These are phyloP conservation scores for Cataglyphis rosenhaueri DNA, from an alignment of 2,888 invertebrate species.

Conservation along the genomic window DNA sequence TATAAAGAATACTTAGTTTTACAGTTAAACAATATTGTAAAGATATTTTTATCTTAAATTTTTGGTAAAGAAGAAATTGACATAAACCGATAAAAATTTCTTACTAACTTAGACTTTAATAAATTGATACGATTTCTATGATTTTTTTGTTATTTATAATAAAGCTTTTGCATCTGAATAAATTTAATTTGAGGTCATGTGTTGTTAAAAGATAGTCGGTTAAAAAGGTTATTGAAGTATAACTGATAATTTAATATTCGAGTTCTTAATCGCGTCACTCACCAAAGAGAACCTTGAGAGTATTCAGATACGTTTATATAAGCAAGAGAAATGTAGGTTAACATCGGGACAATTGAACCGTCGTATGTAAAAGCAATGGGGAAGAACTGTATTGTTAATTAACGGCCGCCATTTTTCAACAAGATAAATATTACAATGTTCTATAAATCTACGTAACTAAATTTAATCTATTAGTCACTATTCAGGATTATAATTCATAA, in stretches of 20 bases:
- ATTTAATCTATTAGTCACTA: conserved; percentile 19
- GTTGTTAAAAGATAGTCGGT: neutral
- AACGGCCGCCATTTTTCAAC: conserved; percentile 8
- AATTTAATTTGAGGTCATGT: neutral
- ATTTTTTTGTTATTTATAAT: neutral
- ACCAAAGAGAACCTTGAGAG: neutral
- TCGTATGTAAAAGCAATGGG: neutral
- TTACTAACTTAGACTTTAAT: conserved; percentile 2
- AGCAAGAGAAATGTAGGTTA: conserved; percentile 25
- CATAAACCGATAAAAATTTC: conserved; percentile 13
- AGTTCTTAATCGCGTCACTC: neutral
- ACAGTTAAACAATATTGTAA: conserved; percentile 1
- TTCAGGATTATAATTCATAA: conserved; percentile 16
- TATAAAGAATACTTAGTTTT: neutral
- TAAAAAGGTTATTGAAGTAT: neutral
- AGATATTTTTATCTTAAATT: neutral
- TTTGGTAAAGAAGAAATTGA: neutral
- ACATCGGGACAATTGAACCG: neutral
- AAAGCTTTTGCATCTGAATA: neutral
- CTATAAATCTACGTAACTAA: neutral
- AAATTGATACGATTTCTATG: neutral
- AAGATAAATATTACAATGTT: conserved; percentile 10
- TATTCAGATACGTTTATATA: neutral
- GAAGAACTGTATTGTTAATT: conserved; percentile 27
- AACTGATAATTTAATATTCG: conserved; percentile 40